Evolutionary conservation across 1,140 invertebrate species (phyloP), one percentile per base, ranked within the genome.

Genomic region (Fopius arisanus): DNA sequence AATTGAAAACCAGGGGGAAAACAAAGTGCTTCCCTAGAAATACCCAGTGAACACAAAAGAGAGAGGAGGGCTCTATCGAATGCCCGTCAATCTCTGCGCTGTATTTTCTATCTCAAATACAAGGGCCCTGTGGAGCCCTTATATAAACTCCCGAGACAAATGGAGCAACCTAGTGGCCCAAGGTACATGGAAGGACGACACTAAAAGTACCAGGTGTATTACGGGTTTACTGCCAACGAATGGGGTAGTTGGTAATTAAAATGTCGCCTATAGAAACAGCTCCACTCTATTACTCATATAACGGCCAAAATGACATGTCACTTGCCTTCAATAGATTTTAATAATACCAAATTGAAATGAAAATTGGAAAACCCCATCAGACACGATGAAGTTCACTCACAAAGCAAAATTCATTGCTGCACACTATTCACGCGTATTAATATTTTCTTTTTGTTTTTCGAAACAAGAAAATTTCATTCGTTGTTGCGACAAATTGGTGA

Each of bases 111-210:
- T 59, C 54, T 59, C 54, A 26, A 59, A 59, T 59, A 59, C 21
- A 59, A 59, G 21, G 21, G 19, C 21, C 26, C 19, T 59, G 19
- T 59, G 23, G 72, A 76, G 33, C 78, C 80, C 80, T 82, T 81
- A 82, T 81, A 82, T 79, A 83, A 82, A 81, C 81, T 83, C 77
- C 51, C 73, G 78, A 84, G 82, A 84, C 83, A 83, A 84, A 83
- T 82, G 79, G 79, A 78, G 70, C 70, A 67, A 78, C 77, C 74
- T 78, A 74, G 75, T 78, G 70, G 75, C 59, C 48, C 63, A 72
- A 51, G 48, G 31, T 70, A 75, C 74, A 62, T 41, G 62, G 62
- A 74, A 37, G 66, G 67, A 51, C 67, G 70, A 79, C 79, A 74
- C 77, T 78, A 80, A 78, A 71, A 81, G 80, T 73, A 79, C 77